Evolutionary conservation across 2,113 vertebrate species (phyloP).

Genomic region (Excalfactoria chinensis): DNA sequence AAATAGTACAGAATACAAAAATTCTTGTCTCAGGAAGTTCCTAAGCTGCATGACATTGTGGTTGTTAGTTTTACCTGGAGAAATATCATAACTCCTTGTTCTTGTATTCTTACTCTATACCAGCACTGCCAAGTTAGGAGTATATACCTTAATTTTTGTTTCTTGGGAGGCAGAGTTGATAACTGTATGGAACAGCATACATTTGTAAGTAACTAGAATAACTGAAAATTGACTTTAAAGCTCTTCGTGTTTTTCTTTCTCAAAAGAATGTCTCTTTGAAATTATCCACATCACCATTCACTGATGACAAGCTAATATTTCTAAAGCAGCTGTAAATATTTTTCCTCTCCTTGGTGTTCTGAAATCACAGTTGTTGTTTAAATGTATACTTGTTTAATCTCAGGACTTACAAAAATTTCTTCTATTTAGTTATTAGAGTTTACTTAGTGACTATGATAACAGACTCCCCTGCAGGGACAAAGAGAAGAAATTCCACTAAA

Average conservation of each 20-base stretch:
- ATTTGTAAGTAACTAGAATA: background rate
- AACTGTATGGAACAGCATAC: background rate
- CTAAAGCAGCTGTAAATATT: background rate
- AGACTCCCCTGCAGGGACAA: background rate
- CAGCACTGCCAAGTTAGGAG: background rate
- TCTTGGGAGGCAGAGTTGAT: background rate
- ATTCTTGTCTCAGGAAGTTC: background rate
- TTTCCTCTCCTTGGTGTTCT: background rate
- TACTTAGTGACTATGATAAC: background rate
- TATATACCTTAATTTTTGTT: background rate
- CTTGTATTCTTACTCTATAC: background rate
- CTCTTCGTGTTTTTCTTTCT: background rate
- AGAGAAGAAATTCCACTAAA: background rate
- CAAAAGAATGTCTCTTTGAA: background rate
- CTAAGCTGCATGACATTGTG: rapidly evolving
- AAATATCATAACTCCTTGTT: background rate
- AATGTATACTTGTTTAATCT: background rate
- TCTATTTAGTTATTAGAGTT: background rate
- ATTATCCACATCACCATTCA: background rate
- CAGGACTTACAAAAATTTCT: background rate
- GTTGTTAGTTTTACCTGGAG: background rate
- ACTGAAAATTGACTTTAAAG: background rate
- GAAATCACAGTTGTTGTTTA: background rate
- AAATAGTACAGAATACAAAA: too few species aligned
- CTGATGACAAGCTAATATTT: background rate